Evolutionary conservation across 2,113 vertebrate species (phyloP).

Genomic region (Otocyon megalotis): DNA sequence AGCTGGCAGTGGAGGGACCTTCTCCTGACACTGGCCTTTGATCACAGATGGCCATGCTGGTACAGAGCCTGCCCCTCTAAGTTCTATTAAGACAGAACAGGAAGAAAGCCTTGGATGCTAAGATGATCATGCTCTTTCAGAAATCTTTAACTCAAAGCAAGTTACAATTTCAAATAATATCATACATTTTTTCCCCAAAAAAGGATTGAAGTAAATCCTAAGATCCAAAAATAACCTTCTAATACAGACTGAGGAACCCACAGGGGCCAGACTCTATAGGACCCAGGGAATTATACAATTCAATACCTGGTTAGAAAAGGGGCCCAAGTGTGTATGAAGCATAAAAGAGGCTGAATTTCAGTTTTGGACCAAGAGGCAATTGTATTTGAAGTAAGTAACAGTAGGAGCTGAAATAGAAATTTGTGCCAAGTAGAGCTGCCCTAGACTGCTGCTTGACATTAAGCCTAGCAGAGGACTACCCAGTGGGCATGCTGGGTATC

Average conservation of each 20-base stretch:
- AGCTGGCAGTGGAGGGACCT: neutral
- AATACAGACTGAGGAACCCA: neutral
- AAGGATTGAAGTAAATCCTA: conserved; percentile 28
- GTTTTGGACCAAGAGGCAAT: neutral
- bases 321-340: neutral
- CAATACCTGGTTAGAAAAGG: neutral
- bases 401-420: neutral
- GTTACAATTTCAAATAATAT: neutral
- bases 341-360: neutral
- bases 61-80: neutral
- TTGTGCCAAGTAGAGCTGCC: neutral
- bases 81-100: neutral
- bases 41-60: neutral
- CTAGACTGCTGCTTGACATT: neutral
- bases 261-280: neutral
- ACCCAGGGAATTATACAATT: neutral
- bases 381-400: neutral
- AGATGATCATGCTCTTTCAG: neutral
- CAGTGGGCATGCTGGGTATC: neutral
- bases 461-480: neutral
- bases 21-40: neutral
- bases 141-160: conserved; percentile 48
- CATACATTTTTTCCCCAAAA: neutral
- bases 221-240: conserved; percentile 2
- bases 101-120: neutral